Evolutionary conservation across 2,888 invertebrate genomes (phyloP).

Genomic region (Chesias legatella): DNA sequence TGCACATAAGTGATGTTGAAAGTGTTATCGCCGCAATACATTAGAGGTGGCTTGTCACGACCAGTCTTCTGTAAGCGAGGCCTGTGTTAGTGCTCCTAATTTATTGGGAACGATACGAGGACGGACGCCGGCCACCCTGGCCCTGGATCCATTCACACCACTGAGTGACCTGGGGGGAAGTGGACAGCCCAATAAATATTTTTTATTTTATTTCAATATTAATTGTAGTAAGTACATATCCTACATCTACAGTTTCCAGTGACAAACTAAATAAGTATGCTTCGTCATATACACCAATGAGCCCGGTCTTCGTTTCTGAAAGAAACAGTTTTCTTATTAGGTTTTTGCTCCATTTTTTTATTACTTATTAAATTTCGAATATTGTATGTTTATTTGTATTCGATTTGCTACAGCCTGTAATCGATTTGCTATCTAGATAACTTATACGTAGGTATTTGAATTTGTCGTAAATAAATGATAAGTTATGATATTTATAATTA

Average conservation of each 20-base stretch:
- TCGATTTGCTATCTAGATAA: slow-evolving; percentile 8
- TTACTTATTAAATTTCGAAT: too few species aligned
- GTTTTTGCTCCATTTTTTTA: too few species aligned
- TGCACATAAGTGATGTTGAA: slow-evolving; percentile 69
- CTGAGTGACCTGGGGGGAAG: slow-evolving; percentile 44
- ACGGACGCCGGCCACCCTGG: slow-evolving; percentile 78
- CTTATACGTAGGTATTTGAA: slow-evolving; percentile 1
- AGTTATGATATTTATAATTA: background rate
- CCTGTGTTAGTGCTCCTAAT: slow-evolving; percentile 78
- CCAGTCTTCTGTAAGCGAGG: slow-evolving; percentile 75
- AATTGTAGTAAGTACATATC: too few species aligned
- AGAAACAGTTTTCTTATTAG: too few species aligned
- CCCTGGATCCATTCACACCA: slow-evolving; percentile 71
- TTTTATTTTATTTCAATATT: too few species aligned
- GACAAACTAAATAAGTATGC: too few species aligned
- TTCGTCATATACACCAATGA: too few species aligned
- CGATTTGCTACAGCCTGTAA: background rate
- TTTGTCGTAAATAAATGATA: background rate
- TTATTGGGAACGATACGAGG: slow-evolving; percentile 77
- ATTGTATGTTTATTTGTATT: background rate
- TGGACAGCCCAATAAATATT: slow-evolving; percentile 13
- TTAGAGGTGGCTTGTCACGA: slow-evolving; percentile 74
- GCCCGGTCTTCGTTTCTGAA: too few species aligned
- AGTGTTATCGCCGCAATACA: slow-evolving; percentile 74
- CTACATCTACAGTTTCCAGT: too few species aligned